A percentile compares a stretch with the other conserved stretches of the same genome.
These are phyloP conservation scores for Isaurus tuberculatus DNA, from an alignment of 92 coral and sea anemone genomes.

Conservation along the genomic window DNA sequence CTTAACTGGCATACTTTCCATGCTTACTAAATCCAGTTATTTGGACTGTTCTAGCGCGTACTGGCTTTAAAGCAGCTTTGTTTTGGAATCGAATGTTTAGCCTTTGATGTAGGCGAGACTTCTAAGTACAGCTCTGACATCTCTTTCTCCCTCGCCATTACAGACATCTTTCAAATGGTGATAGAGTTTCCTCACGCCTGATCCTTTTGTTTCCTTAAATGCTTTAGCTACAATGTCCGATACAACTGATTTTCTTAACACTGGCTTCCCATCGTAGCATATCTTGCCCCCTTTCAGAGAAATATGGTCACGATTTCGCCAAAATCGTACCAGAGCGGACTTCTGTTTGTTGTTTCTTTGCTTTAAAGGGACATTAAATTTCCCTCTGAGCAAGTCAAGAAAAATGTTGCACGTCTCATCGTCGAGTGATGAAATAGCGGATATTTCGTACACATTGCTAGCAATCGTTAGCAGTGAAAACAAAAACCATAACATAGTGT, in stretches of 20 bases:
- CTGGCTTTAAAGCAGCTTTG: slow-evolving; percentile 51
- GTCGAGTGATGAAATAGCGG: slow-evolving; percentile 46
- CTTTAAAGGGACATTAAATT: slow-evolving; percentile 42
- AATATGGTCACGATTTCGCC: slow-evolving; percentile 52
- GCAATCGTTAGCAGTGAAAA: slow-evolving; percentile 34
- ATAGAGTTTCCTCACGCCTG: slow-evolving; percentile 62
- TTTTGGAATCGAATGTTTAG: slow-evolving; percentile 60
- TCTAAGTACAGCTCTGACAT: slow-evolving; percentile 49
- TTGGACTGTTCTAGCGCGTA: slow-evolving; percentile 55
- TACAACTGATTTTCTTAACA: slow-evolving; percentile 39
- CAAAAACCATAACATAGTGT: slow-evolving; percentile 6
- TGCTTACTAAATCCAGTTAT: slow-evolving; percentile 60
- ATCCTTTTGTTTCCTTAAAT: slow-evolving; percentile 56
- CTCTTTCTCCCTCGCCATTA: slow-evolving; percentile 67
- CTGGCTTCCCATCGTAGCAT: slow-evolving; percentile 48
- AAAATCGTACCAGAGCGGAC: slow-evolving; percentile 59
- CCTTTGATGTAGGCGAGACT: slow-evolving; percentile 59
- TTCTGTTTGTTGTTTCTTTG: slow-evolving; percentile 31
- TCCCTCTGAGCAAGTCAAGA: slow-evolving; percentile 53
- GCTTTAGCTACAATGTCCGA: slow-evolving; percentile 38
- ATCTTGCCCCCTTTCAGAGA: slow-evolving; percentile 38
- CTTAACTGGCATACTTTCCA: slow-evolving; percentile 39
- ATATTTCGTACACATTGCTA: slow-evolving; percentile 4
- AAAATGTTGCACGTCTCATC: slow-evolving; percentile 49
- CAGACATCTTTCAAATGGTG: slow-evolving; percentile 58